Evolutionary conservation across 1,140 invertebrate species (phyloP), one percentile per base, ranked within the genome.

Genomic region (Oryctes rhinoceros): DNA sequence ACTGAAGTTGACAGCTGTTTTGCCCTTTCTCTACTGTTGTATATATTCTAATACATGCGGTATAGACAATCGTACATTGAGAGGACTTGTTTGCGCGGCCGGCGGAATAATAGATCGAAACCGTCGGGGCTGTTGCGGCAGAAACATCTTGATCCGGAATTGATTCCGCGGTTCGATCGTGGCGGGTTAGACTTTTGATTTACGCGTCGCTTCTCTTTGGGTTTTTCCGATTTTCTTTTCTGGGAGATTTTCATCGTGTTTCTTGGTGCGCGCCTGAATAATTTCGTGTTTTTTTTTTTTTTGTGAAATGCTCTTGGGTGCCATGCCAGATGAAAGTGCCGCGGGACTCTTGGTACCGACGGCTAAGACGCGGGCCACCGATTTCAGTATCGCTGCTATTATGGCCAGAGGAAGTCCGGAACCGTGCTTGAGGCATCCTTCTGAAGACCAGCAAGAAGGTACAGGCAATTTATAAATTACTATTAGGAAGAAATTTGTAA

Each of bases 301-400:
- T 39, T 20, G 81, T 81, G 85, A 83, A 80, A 87, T 87, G 87
- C 85, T 88, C 48, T 84, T 88, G 39, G 87, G 87, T 59, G 84
- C 85, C 15, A 86, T 87, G 85, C 85, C 86, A 39, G 84, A 86
- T 81, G 86, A 87, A 76, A 84, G 84, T 82, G 82, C 85, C 79
- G 84, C 80, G 15, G 84, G 82, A 78, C 81, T 86, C 30, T 82
- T 87, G 48, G 84, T 85, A 78, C 84, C 85, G 80, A 86, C 86
- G 81, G 85, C 83, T 77, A 87, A 86, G 59, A 88, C 90, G 80
- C 90, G 90, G 85, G 95, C 95, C 82, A 97, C 96, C 83, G 96
- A 97, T 89, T 97, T 97, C 90, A 96, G 95, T 81, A 97, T 97
- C 85, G 96, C 95, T 39, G 96, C 96, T 67, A 97, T 97, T 85